Evolutionary conservation across 2,888 invertebrate genomes (phyloP).

Genomic region (Lasius fuliginosus): DNA sequence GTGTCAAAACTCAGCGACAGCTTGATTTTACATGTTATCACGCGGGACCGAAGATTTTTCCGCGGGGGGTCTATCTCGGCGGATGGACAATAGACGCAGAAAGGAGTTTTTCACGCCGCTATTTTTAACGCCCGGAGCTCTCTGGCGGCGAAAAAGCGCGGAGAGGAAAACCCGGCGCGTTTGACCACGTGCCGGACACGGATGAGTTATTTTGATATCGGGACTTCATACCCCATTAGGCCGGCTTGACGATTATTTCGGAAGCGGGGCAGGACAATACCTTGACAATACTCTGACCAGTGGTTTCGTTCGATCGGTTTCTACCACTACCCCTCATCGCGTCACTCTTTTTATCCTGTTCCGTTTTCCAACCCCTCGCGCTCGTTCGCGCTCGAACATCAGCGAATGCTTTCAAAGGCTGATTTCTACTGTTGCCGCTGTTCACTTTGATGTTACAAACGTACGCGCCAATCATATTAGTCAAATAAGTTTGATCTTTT

Average conservation of each 20-base stretch:
- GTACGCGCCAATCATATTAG: slow-evolving; percentile 36
- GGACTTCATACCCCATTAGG: slow-evolving; percentile 85
- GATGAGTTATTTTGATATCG: slow-evolving; percentile 84
- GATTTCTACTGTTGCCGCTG: slow-evolving; percentile 40
- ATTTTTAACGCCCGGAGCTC: slow-evolving; percentile 72
- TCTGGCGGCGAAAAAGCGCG: slow-evolving; percentile 45
- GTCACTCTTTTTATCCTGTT: slow-evolving; percentile 42
- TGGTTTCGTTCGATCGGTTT: slow-evolving; percentile 62
- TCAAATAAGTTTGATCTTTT: slow-evolving; percentile 23
- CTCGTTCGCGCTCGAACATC: slow-evolving; percentile 22
- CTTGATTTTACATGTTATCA: slow-evolving; percentile 51
- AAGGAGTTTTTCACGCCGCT: slow-evolving; percentile 72
- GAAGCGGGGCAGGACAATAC: slow-evolving; percentile 82
- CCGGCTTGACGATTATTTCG: slow-evolving; percentile 82
- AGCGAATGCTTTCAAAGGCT: slow-evolving; percentile 50
- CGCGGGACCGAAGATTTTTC: slow-evolving; percentile 65
- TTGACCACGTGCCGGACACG: slow-evolving; percentile 77
- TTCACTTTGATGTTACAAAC: slow-evolving; percentile 43
- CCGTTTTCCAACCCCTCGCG: slow-evolving; percentile 22
- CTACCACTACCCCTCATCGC: slow-evolving; percentile 55
- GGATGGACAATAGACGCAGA: slow-evolving; percentile 71
- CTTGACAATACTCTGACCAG: slow-evolving; percentile 83
- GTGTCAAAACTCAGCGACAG: slow-evolving; percentile 29
- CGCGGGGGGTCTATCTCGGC: slow-evolving; percentile 65
- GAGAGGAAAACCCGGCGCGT: slow-evolving; percentile 63